phyloP scores from a whole-genome alignment of 2,888 invertebrate genomes.

The Diarsia brunnea region DNA sequence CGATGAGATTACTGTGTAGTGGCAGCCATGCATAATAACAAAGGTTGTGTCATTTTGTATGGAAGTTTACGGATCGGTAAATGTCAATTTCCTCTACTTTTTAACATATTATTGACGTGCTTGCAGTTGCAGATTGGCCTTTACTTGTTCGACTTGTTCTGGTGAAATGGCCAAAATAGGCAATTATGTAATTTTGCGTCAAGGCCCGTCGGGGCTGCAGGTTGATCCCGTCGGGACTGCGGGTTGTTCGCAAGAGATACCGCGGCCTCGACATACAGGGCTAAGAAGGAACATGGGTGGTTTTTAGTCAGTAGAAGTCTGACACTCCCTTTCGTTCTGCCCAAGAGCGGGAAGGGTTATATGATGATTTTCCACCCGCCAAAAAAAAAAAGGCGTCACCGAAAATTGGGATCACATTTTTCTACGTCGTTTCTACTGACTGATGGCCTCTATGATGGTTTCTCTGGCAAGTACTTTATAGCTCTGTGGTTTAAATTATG shows the following conservation, averaged over 20 bases:
- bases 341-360: too few species aligned
- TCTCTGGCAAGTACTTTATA: too few species aligned
- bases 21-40: neutral
- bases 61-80: neutral
- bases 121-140: neutral
- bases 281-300: too few species aligned
- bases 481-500: too few species aligned
- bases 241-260: too few species aligned
- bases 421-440: neutral
- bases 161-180: neutral
- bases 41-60: neutral
- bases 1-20: constrained; percentile 1
- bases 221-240: too few species aligned
- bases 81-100: neutral
- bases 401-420: neutral
- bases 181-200: neutral
- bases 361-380: too few species aligned
- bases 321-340: too few species aligned
- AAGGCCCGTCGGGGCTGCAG: too few species aligned
- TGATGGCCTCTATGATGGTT: too few species aligned
- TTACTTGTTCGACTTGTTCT: neutral
- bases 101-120: neutral
- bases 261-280: too few species aligned
- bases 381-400: neutral
- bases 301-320: too few species aligned